Evolutionary conservation across 2,113 vertebrate species (phyloP).

Genomic region (Apaloderma vittatum): DNA sequence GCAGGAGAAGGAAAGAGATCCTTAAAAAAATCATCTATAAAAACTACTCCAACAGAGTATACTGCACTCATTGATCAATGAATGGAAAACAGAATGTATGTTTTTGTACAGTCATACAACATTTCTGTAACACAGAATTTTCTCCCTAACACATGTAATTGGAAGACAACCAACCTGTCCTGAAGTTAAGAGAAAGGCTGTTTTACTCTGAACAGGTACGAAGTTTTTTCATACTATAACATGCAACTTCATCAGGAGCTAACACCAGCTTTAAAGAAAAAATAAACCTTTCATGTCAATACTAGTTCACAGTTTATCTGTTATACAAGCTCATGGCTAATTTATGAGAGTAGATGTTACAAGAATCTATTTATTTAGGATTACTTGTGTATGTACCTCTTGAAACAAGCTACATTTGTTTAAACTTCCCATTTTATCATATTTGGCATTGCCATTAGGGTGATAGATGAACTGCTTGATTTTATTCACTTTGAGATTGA

Average conservation of each 20-base stretch:
- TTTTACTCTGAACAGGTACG: background rate
- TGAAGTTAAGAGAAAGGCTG: background rate
- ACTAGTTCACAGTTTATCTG: background rate
- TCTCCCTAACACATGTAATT: background rate
- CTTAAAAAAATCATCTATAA: background rate
- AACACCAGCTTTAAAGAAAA: background rate
- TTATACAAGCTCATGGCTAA: background rate
- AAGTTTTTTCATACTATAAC: background rate
- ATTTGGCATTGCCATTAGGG: background rate
- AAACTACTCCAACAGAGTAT: background rate
- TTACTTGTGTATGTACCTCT: background rate
- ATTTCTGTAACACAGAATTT: background rate
- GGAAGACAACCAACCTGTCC: background rate
- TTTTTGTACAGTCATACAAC: background rate
- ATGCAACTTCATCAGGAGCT: background rate
- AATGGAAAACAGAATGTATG: background rate
- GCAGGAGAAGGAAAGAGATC: background rate
- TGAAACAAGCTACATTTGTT: background rate
- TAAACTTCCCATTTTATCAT: background rate
- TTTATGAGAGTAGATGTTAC: background rate
- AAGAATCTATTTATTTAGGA: background rate
- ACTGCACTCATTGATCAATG: background rate
- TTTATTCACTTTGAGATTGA: background rate
- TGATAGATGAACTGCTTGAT: background rate
- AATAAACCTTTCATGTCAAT: background rate